A percentile compares a stretch with the other conserved stretches of the same genome.
Evolutionary conservation across 2,797 vertebrate species (phyloP).

Genomic region (Thamnophis elegans): DNA sequence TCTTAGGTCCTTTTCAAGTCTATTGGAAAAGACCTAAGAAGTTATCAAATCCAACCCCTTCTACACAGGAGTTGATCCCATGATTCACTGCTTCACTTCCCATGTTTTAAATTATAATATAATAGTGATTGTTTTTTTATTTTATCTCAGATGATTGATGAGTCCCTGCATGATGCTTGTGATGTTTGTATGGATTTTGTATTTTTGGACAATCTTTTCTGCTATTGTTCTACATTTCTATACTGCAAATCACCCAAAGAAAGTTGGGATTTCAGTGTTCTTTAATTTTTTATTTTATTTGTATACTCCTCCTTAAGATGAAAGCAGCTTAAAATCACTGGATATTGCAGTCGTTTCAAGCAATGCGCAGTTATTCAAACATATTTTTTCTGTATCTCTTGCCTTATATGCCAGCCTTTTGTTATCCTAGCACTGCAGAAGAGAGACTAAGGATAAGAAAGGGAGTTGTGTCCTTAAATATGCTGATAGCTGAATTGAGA

Average conservation of each 20-base stretch:
- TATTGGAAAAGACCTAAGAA: not conserved
- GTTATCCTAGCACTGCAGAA: not conserved
- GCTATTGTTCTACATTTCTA: not conserved
- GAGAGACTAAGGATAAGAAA: not conserved
- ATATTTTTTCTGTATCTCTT: not conserved
- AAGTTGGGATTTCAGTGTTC: not conserved
- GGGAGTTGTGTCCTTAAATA: not conserved
- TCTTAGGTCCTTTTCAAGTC: not conserved
- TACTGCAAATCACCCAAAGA: not conserved
- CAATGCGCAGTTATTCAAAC: not conserved
- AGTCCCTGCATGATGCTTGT: not conserved
- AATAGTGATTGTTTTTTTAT: not conserved
- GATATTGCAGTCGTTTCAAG: not conserved
- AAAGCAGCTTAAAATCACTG: not conserved
- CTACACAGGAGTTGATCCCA: not conserved
- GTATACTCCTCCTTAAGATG: not conserved
- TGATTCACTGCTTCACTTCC: not conserved
- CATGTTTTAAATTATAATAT: not conserved
- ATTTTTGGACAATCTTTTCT: not conserved
- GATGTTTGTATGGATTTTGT: not conserved
- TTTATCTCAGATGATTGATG: not conserved
- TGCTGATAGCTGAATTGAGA: not conserved
- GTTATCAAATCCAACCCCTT: not conserved
- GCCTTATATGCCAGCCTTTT: not conserved
- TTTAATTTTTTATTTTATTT: not conserved